phyloP scores from a whole-genome alignment of 2,113 vertebrate genomes.

The Toxotes chatareus region DNA sequence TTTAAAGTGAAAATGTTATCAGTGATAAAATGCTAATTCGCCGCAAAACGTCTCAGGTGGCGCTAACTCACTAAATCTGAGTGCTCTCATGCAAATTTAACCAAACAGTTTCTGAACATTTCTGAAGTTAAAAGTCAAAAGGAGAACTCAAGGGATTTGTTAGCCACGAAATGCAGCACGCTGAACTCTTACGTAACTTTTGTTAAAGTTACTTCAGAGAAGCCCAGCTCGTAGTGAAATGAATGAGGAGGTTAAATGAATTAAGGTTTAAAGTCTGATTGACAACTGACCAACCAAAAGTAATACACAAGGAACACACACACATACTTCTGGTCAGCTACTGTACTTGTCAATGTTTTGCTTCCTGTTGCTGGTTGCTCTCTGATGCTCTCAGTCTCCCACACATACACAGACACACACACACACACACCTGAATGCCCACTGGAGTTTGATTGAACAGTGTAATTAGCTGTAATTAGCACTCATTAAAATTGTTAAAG shows the following conservation, averaged over 20 bases:
- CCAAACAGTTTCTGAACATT: too few relatives aligned
- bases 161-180: not conserved
- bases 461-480: constrained; percentile 83
- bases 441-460: constrained; percentile 81
- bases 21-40: constrained; percentile 32
- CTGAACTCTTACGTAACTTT: constrained; percentile 13
- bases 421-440: constrained; percentile 32
- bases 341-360: not conserved
- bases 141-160: not conserved
- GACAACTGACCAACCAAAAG: not conserved
- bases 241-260: not conserved
- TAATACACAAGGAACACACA: not conserved
- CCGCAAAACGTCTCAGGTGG: constrained; percentile 19
- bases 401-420: not conserved
- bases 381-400: not conserved
- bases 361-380: not conserved
- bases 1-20: constrained; percentile 21
- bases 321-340: not conserved
- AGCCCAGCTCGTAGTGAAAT: not conserved
- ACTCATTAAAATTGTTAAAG: constrained; percentile 80
- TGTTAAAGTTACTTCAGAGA: not conserved
- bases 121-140: constrained; percentile 12
- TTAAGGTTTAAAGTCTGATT: too few relatives aligned
- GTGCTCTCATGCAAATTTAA: constrained; percentile 31
- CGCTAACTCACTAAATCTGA: constrained; percentile 12